phyloP scores from a whole-genome alignment of 1,140 invertebrate genomes.

The Atopsyche davidsoni region DNA sequence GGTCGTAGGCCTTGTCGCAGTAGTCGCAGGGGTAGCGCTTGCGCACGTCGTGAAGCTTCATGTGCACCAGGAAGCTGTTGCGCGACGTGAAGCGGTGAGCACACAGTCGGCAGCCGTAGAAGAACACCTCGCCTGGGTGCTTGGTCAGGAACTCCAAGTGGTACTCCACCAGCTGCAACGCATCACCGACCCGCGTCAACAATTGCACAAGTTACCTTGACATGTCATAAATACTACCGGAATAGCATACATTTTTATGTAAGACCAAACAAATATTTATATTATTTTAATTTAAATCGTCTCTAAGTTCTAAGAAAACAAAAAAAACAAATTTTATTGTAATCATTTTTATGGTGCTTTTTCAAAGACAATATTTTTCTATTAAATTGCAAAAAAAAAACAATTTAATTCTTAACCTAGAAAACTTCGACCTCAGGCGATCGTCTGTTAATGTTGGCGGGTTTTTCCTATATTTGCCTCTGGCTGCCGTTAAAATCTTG shows the following conservation, averaged over 20 bases:
- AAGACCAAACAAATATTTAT: not conserved
- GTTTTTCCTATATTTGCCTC: no score
- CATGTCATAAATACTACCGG: no score
- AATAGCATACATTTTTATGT: not conserved
- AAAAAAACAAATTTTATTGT: no score
- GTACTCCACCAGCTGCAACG: slow-evolving; percentile 28
- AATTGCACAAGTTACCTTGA: not conserved
- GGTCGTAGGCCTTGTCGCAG: slow-evolving; percentile 28
- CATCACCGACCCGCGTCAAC: not conserved
- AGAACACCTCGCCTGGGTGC: slow-evolving; percentile 29
- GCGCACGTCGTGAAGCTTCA: slow-evolving; percentile 29
- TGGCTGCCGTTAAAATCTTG: no score
- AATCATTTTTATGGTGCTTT: no score
- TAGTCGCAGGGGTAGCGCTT: slow-evolving; percentile 27
- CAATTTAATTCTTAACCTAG: no score
- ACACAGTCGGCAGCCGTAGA: slow-evolving; percentile 29
- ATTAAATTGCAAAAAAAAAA: not conserved
- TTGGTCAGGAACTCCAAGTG: slow-evolving; percentile 29
- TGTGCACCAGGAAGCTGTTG: slow-evolving; percentile 28
- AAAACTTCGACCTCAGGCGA: no score
- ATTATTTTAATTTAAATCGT: not conserved
- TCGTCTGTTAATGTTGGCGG: no score
- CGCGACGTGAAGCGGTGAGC: slow-evolving; percentile 28
- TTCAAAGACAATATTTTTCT: not conserved
- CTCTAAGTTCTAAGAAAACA: not conserved